These are phyloP conservation scores for Sebastolobus alascanus DNA, from an alignment of 2,797 vertebrate genomes.

Conservation along the genomic window DNA sequence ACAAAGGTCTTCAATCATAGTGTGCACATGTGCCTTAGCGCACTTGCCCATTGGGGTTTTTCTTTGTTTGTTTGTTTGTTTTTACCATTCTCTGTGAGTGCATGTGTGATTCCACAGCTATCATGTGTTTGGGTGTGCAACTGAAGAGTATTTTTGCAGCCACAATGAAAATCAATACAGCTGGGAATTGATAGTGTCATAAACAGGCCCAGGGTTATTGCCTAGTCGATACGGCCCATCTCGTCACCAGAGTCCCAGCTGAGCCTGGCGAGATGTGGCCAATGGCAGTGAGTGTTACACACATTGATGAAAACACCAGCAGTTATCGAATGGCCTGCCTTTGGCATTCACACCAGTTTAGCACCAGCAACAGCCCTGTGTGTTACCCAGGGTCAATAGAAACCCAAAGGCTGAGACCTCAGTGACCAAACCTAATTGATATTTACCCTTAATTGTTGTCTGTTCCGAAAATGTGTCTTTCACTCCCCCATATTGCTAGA, in stretches of 20 bases:
- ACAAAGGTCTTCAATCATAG: not conserved
- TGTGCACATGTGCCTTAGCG: not conserved
- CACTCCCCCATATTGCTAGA: not conserved
- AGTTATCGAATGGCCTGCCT: slow-evolving; percentile 30
- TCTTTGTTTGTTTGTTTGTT: not conserved
- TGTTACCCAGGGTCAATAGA: slow-evolving; percentile 44
- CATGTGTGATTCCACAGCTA: slow-evolving; percentile 17
- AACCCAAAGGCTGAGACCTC: slow-evolving; percentile 20
- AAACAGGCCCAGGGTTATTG: slow-evolving; percentile 67
- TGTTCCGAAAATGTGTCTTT: not conserved
- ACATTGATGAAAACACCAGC: slow-evolving; percentile 46
- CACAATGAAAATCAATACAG: slow-evolving; percentile 71
- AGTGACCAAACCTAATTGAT: slow-evolving; percentile 25
- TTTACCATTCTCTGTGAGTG: not conserved
- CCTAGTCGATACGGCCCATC: slow-evolving; percentile 60
- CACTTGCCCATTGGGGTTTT: not conserved
- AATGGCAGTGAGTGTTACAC: slow-evolving; percentile 36
- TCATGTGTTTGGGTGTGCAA: slow-evolving; percentile 37
- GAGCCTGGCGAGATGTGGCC: slow-evolving; percentile 50
- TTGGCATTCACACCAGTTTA: slow-evolving; percentile 47
- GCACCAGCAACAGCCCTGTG: slow-evolving; percentile 17
- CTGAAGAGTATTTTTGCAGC: slow-evolving; percentile 51
- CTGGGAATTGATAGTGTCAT: slow-evolving; percentile 72
- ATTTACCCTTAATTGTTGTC: slow-evolving; percentile 26
- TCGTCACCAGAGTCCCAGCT: slow-evolving; percentile 60